Evolutionary conservation across 2,888 invertebrate species (phyloP).

Genomic region (Pharmacophagus antenor): DNA sequence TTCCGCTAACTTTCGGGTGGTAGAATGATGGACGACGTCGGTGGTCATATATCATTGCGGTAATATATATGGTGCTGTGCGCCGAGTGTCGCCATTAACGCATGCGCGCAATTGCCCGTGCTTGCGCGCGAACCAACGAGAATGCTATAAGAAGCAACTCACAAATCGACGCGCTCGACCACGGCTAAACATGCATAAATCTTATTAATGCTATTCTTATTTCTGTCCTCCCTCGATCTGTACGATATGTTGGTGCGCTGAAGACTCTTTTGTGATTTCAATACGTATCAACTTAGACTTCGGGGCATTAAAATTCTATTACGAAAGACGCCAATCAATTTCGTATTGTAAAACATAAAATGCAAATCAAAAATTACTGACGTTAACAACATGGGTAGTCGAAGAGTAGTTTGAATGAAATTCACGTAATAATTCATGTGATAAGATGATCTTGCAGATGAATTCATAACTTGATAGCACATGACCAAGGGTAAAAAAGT

Average conservation of each 20-base stretch:
- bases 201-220: slow-evolving; percentile 75
- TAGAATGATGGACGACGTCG: slow-evolving; percentile 77
- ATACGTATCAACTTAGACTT: slow-evolving; percentile 39
- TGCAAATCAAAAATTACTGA: slow-evolving; percentile 28
- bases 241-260: slow-evolving; percentile 60
- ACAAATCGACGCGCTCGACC: slow-evolving; percentile 75
- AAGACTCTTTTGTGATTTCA: slow-evolving; percentile 24
- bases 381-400: slow-evolving; percentile 65
- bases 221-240: slow-evolving; percentile 65
- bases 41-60: slow-evolving; percentile 77
- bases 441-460: slow-evolving; percentile 55
- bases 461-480: slow-evolving; percentile 48
- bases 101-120: slow-evolving; percentile 71
- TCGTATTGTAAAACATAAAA: slow-evolving; percentile 60
- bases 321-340: slow-evolving; percentile 62
- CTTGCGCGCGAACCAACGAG: slow-evolving; percentile 50
- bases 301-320: slow-evolving; percentile 51
- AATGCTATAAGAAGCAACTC: slow-evolving; percentile 65
- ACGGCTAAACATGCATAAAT: slow-evolving; percentile 73
- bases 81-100: slow-evolving; percentile 80
- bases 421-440: slow-evolving; percentile 64
- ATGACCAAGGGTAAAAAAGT: slow-evolving; percentile 64
- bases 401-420: slow-evolving; percentile 50
- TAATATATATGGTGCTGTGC: slow-evolving; percentile 76
- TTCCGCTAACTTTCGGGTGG: slow-evolving; percentile 80